Percentiles rank a stretch among this genome's conserved stretches.
Conservation (phyloP, 2,888 invertebrate species). For the Eristalis pertinax region DNA sequence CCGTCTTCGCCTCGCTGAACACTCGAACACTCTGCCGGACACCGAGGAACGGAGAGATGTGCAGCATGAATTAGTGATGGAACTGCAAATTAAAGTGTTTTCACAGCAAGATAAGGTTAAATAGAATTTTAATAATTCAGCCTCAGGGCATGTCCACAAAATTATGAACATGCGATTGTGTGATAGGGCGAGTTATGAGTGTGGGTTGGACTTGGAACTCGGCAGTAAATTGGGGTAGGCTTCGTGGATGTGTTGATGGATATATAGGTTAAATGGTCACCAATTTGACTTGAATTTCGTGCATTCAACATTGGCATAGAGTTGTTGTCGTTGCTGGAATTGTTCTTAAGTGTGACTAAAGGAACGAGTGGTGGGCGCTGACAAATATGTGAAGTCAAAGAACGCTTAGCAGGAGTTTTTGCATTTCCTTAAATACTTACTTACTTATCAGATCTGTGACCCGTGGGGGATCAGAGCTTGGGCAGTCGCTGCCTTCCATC, state of each 20-base stretch:
- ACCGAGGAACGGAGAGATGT: neutral
- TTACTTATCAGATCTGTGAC: no score
- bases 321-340: neutral
- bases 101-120: neutral
- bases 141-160: neutral
- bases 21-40: neutral
- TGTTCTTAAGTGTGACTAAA: no score
- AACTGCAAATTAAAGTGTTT: conserved; percentile 5
- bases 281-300: neutral
- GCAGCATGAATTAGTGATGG: neutral
- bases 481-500: no score
- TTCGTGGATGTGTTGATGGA: neutral
- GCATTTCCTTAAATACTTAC: no score
- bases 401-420: no score
- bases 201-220: no score
- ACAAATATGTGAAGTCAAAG: no score
- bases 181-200: neutral
- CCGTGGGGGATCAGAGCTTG: no score
- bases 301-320: neutral
- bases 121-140: conserved; percentile 5
- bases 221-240: neutral
- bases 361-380: no score
- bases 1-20: neutral
- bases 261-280: neutral
- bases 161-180: neutral